phyloP scores from a whole-genome alignment of 2,888 invertebrate species.

The Brachynemurus nebulosus region DNA sequence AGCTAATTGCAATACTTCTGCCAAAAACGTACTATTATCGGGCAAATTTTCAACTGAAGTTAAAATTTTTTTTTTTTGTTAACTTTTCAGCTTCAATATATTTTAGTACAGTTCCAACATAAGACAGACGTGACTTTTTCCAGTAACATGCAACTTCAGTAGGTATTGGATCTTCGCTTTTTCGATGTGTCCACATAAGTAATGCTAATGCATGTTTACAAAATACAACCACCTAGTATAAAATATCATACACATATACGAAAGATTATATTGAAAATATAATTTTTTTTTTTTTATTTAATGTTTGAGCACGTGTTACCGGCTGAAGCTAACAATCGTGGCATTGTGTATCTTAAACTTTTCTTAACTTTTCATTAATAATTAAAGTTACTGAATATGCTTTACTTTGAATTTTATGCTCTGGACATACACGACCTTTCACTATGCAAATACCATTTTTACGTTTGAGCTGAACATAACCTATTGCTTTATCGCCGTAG shows the following conservation, averaged over 20 bases:
- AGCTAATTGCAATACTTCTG: slow-evolving; percentile 10
- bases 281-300: no score
- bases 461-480: background rate
- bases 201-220: slow-evolving; percentile 10
- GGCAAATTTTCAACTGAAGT: slow-evolving; percentile 9
- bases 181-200: slow-evolving; percentile 14
- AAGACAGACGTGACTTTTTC: slow-evolving; percentile 16
- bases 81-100: slow-evolving; percentile 11
- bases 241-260: no score
- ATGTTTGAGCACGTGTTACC: background rate
- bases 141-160: slow-evolving; percentile 17
- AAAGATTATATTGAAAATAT: no score
- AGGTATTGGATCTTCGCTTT: slow-evolving; percentile 15
- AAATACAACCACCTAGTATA: no score
- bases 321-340: background rate
- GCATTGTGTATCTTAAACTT: background rate
- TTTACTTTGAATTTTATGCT: background rate
- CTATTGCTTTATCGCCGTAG: background rate
- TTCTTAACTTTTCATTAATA: background rate
- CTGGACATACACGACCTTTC: background rate
- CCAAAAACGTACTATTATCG: slow-evolving; percentile 11
- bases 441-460: background rate
- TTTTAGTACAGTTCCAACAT: slow-evolving; percentile 14
- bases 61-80: background rate
- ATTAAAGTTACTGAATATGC: background rate